These are phyloP conservation scores for Harpalus rubripes DNA, from an alignment of 2,888 invertebrate species.

Conservation along the genomic window DNA sequence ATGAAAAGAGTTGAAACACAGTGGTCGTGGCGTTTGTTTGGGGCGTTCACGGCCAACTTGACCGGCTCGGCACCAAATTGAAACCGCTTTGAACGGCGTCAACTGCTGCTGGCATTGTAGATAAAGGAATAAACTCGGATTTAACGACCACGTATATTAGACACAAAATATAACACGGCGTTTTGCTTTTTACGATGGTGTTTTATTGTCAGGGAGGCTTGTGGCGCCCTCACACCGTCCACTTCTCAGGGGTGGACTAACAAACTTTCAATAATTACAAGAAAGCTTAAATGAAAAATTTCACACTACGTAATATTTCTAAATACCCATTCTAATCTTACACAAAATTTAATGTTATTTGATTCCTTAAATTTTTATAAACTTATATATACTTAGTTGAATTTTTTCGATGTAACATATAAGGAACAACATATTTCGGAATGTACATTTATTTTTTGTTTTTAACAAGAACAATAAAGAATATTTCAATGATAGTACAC, in stretches of 20 bases:
- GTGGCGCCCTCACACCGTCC: constrained; percentile 64
- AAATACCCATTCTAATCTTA: too few species aligned
- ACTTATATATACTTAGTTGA: too few species aligned
- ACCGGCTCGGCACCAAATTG: constrained; percentile 70
- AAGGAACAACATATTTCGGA: too few species aligned
- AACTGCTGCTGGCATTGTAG: constrained; percentile 74
- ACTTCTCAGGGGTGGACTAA: constrained; percentile 59
- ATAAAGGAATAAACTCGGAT: constrained; percentile 74
- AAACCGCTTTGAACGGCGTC: constrained; percentile 61
- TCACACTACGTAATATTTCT: too few species aligned
- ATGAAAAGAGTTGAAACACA: constrained; percentile 23
- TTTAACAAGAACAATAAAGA: too few species aligned
- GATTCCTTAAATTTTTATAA: too few species aligned
- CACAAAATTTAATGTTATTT: too few species aligned
- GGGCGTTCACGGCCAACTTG: constrained; percentile 37
- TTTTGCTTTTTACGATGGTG: constrained; percentile 69
- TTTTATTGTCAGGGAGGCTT: constrained; percentile 71
- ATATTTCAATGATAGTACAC: too few species aligned
- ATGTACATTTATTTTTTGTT: too few species aligned
- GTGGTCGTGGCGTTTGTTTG: constrained; percentile 13
- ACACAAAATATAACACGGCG: constrained; percentile 74
- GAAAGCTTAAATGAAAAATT: too few species aligned
- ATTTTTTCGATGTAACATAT: too few species aligned
- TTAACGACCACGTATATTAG: constrained; percentile 75
- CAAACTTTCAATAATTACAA: constrained; percentile 12